Base-by-base conservation (phyloP, 2,113 vertebrate species). In the Perccottus glenii region DNA sequence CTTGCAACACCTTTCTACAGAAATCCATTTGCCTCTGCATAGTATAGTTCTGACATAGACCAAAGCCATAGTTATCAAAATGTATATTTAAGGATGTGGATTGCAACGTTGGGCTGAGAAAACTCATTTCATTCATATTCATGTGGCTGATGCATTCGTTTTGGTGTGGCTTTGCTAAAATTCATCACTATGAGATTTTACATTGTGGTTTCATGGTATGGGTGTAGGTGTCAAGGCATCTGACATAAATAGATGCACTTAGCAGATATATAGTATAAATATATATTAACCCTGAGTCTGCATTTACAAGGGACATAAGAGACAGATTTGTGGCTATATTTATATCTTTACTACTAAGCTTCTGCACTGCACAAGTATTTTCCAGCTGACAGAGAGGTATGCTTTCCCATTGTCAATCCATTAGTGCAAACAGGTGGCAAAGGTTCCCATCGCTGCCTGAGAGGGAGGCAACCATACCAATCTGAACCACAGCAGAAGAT, bases 401-500 rank as follows among this genome's bases (percentile, higher is more conserved):
- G 48, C 15, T 42, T 6, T 11, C 5, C n/a, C 64, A 66, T 52
- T 69, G 57, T 58, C 9, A 70, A 61, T 50, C 14, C 9, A 40
- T 0, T 10, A 53, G 19, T 12, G 42, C 60, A 57, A 78, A 76
- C 81, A 76, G 82, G 73, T 82, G 74, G 43, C 32, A 61, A 59
- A 60, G 62, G 73, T 78, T 83, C 70, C 65, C 63, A 78, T 60
- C 70, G 52, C 52, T 47, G 19, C 38, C 46, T 9, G 6, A 64
- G 78, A 15, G 45, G 47, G 68, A 73, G 63, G 64, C 11, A 10
- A 64, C 69, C 49, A 16, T 67, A 61, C 51, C 42, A 67, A 42
- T 9, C 4, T 15, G 77, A 85, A 85, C 85, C 87, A 64, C 87
- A 89, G 85, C 75, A 60, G 67, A 78, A 69, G 60, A 69, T 74